Conservation (phyloP, 2,797 vertebrate genomes). For the Pseudochirops corinnae region DNA sequence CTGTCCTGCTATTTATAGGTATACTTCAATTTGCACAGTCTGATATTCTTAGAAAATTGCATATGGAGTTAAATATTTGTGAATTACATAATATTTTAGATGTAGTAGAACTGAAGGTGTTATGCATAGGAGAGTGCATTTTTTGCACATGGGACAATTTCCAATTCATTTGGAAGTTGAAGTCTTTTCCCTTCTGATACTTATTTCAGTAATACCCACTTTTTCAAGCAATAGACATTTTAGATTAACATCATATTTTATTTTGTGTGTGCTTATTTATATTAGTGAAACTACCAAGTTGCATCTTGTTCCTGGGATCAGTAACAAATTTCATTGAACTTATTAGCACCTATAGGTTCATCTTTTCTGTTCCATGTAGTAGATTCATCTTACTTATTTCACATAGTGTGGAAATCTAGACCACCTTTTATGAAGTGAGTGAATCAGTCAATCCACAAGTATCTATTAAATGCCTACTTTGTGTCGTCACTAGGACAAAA, state of each 20-base stretch:
- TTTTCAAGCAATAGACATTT: neutral
- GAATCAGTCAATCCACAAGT: neutral
- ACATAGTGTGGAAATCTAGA: neutral
- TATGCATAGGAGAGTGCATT: neutral
- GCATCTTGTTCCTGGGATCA: neutral
- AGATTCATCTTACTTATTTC: no score
- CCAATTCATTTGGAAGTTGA: neutral
- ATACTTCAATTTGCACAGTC: neutral
- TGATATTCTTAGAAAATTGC: slow-evolving; percentile 38
- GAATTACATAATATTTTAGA: slow-evolving; percentile 43
- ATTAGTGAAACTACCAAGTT: neutral
- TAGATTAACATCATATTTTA: neutral
- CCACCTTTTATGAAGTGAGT: neutral
- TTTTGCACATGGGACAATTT: neutral
- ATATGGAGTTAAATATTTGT: slow-evolving; percentile 35
- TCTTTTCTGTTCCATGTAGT: neutral
- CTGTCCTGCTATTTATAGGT: neutral
- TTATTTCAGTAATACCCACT: neutral
- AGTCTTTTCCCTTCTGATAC: neutral
- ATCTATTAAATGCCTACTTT: neutral
- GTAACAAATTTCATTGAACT: neutral
- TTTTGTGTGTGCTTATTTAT: neutral
- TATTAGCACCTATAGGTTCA: neutral
- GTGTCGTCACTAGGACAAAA: no score
- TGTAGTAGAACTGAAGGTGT: neutral